Evolutionary conservation across 37 sponge, comb jelly and placozoan genomes (phyloP).

Genomic region (Amphimedon queenslandica): DNA sequence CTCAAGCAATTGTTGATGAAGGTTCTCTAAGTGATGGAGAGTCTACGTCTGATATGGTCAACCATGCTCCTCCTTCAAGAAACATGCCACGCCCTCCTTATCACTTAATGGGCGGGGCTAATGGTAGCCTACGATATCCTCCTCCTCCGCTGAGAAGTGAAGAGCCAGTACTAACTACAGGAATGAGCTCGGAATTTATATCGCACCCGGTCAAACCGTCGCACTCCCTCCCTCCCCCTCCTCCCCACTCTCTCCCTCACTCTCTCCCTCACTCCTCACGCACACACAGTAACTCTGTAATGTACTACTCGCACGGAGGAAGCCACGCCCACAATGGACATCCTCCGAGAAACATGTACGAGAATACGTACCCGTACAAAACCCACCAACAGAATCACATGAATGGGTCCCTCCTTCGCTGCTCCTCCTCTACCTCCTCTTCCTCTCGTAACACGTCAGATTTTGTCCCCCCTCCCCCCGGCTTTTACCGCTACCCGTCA

Average conservation of each 20-base stretch:
- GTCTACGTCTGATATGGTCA: background rate
- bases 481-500: background rate
- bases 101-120: background rate
- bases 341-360: background rate
- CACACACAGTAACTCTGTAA: no score
- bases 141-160: no score
- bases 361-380: background rate
- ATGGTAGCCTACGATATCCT: background rate
- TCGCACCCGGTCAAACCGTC: no score
- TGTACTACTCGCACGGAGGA: background rate
- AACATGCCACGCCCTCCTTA: background rate
- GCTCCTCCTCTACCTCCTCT: constrained; percentile 4
- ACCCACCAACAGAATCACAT: background rate
- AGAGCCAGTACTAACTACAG: no score
- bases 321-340: background rate
- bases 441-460: background rate
- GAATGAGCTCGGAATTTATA: no score
- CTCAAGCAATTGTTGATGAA: constrained; percentile 2
- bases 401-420: background rate
- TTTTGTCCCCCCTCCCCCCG: background rate
- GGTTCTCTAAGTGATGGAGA: background rate
- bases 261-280: no score
- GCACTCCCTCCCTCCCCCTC: no score
- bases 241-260: no score
- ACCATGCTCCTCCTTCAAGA: no score